Base-by-base conservation (phyloP, 2,888 invertebrate genomes). In the Ectropis crepuscularia region DNA sequence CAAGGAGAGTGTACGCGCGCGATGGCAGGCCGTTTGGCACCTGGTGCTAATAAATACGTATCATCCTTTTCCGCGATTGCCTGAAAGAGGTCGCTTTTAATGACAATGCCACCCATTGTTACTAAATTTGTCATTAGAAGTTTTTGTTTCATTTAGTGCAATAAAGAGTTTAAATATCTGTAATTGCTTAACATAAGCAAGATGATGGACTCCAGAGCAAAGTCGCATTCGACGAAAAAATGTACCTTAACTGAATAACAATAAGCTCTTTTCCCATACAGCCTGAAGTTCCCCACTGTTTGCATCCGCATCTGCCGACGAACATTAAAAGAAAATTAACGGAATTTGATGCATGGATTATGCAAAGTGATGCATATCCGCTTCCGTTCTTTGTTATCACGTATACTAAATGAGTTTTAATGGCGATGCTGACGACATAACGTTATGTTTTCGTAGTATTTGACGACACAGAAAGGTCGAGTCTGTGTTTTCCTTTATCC, bases 321-420 rank as follows among this genome's bases (percentile, higher is more conserved):
- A 72, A 83, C 86, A 88, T 90, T 86, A 91, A 89, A 91, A 90
- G 87, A 90, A 91, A 90, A 91, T 92, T 90, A 90, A 89, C 88
- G 83, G 81, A 88, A 83, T 87, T 88, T 89, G 88, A 89, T 91
- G 91, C 90, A 89, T 77, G 85, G 88, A 90, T 91, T 90, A 92
- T 92, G 91, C 84, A 90, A 90, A 91, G 87, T 74, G 76, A 82
- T 81, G 84, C 82, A 86, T 86, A 90, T 90, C 88, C 87, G 79
- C 72, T 79, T 73, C 75, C 77, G 80, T 83, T 83, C 85, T 84
- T 85, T 85, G 84, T 83, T 83, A 86, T 86, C 89, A 89, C 90
- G 90, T 88, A 81, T 83, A 82, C 78, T 81, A 82, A 86, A 83
- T 82, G 81, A 78, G 81, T 82, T 85, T 85, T 85, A 78, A 86